Evolutionary conservation across 2,888 invertebrate genomes (phyloP), one percentile per base, ranked within the genome.

Genomic region (Troglohyphantes excavatus): DNA sequence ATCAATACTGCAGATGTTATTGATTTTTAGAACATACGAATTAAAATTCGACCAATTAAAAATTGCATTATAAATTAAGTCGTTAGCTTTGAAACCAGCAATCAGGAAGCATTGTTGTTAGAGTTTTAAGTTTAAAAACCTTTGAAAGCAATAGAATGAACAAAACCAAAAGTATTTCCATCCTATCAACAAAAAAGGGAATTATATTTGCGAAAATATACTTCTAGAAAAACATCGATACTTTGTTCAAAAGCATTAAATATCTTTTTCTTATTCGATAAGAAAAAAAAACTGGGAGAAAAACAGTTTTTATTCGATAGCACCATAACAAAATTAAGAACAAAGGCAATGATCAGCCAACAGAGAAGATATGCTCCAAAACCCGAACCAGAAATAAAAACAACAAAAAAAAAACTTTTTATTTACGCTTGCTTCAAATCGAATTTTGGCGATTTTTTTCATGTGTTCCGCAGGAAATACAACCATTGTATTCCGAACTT

Each of bases 351-450:
- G n/a, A n/a, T 53, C 53, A 53, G n/a, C 53, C 53, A n/a, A 53
- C 53, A 53, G 53, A n/a, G 17, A 53, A 53, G 7, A 53, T 13
- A 53, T 53, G n/a, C 53, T n/a, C 13, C n/a, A 17, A 17, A n/a
- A 13, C 53, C 5, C n/a, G n/a, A 13, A 7, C 39, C 9, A 33
- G 33, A 33, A n/a, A n/a, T n/a, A n/a, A n/a, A n/a, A n/a, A n/a
- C n/a, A n/a, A 39, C 6, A n/a, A 53, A 17, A 53, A 53, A 53
- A 53, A 53, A 2, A 2, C 68, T 68, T 21, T 29, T 75, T 75
- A 75, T 75, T 29, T 59, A 59, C 75, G 61, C 26, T 29, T 17
- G 27, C 17, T 33, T 61, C 61, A 33, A 61, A 59, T 75, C 59
- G 53, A 59, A 53, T 53, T 27, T 75, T 72, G 5, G 26, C 27